Evolutionary conservation across 2,113 vertebrate species (phyloP), one percentile per base, ranked within the genome.

Genomic region (Mobula birostris): DNA sequence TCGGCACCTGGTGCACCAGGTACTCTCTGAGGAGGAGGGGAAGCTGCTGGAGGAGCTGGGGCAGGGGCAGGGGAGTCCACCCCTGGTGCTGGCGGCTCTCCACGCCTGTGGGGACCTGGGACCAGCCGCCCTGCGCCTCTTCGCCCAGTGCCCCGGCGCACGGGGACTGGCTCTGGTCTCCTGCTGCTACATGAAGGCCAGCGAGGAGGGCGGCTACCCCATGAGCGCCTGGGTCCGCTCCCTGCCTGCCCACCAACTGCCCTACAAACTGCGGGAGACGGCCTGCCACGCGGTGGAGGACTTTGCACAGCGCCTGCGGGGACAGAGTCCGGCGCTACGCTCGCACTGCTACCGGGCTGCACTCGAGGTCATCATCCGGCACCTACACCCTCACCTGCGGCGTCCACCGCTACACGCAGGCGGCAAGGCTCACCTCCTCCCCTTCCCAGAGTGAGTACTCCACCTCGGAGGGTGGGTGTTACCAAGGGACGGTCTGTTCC

Each of bases 151-250:
- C 94, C 98, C 98, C 0, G 94, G 96, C 0, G 97, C 98, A 14
- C 96, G 95, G 0, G 98, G 97, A 8, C 96, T 99, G 94, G 98
- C 98, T 15, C 98, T 97, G 0, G 98, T 97, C 70, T 97, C 98
- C 5, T 99, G 98, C 85, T 99, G 98, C 96, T 98, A 99, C 96
- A 99, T 99, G 98, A 99, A 99, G 85, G 95, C 99, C 82, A 97
- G 97, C 6, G 63, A 82, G 21, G 97, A 97, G 27, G 94, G n/a
- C 94, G 7, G 98, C 24, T 99, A 98, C 96, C 98, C 98, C 0
- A 96, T 99, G 95, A 99, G 98, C 80, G 15, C 95, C 32, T 98
- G 97, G 95, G 97, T 99, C 21, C 95, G 95, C 0, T 90, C 94
- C 0, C 82, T 99, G 95, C 96, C 97, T 0, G 97, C 97, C 17